Evolutionary conservation across 2,797 vertebrate species (phyloP).

Genomic region (Myotis findleyi): DNA sequence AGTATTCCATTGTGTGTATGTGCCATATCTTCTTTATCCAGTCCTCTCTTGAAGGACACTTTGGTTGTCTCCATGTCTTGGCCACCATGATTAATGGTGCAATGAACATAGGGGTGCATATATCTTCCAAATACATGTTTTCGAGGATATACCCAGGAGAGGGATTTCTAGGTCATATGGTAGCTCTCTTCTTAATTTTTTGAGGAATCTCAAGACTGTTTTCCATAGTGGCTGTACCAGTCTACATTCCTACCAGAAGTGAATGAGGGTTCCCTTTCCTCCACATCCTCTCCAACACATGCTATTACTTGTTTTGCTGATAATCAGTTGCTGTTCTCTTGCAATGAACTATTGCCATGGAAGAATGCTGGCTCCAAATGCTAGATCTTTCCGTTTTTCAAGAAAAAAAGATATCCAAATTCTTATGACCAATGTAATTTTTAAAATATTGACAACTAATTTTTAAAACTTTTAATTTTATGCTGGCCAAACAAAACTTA

Average conservation of each 20-base stretch:
- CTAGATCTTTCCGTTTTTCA: not conserved
- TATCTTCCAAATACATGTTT: not conserved
- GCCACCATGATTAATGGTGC: not conserved
- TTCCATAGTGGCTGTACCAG: not conserved
- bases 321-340: not conserved
- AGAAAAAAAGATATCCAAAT: not conserved
- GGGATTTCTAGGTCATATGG: not conserved
- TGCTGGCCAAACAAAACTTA: not conserved
- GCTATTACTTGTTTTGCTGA: not conserved
- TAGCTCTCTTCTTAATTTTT: not conserved
- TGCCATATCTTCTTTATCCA: not conserved
- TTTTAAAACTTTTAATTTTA: not conserved
- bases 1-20: not conserved
- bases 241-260: not conserved
- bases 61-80: not conserved
- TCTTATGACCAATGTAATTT: not conserved
- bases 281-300: not conserved
- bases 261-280: not conserved
- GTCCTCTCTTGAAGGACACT: not conserved
- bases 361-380: not conserved
- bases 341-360: not conserved
- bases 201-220: not conserved
- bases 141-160: not conserved
- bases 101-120: not conserved
- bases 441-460: not conserved